Evolutionary conservation across 2,113 vertebrate genomes (phyloP), one percentile per base, ranked within the genome.

Genomic region (Anguilla japonica): DNA sequence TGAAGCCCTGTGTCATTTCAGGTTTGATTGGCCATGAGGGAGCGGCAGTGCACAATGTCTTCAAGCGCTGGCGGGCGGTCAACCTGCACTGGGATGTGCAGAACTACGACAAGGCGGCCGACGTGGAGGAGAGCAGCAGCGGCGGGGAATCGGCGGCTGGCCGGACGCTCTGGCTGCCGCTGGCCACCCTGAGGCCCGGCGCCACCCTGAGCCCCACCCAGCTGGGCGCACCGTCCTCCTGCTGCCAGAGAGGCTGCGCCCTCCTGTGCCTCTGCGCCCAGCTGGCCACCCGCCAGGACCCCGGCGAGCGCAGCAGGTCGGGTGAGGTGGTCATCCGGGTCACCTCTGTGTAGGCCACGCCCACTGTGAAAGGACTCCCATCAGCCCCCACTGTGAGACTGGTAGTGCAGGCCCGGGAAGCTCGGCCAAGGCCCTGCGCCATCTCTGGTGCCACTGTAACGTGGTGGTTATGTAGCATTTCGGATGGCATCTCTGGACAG

Each of bases 1-100:
- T 87, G 34, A 67, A 46, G 46, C 34, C 79, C 13, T 43, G 14
- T 43, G 22, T 60, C 9, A n/a, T 78, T 9, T 46, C 90, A 95
- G 94, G 98, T 46, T 87, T 99, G 89, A 98, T 98, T 85, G 93
- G 98, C 88, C 98, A 98, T 0, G 98, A 99, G 96, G 98, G 98
- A 89, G 96, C 97, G n/a, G 97, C 98, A n/a, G 97, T 99, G 89
- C 97, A 97, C 93, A 96, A 96, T 88, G 97, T 99, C 39, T 97
- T 99, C 87, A 95, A 97, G 91, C 97, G 98, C 83, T 99, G 98
- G 98, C 94, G 98, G 50, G 98, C 98, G 4, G 97, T 98, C 15
- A 99, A 99, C 91, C 95, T 98, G 39, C 97, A 97, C 94, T 99
- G 98, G 98, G 97, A 97, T 85, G 97, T 99, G 53, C 92, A 97